Base-by-base conservation (phyloP, 2,113 vertebrate genomes). In the Cyphomyrus plagiostoma region DNA sequence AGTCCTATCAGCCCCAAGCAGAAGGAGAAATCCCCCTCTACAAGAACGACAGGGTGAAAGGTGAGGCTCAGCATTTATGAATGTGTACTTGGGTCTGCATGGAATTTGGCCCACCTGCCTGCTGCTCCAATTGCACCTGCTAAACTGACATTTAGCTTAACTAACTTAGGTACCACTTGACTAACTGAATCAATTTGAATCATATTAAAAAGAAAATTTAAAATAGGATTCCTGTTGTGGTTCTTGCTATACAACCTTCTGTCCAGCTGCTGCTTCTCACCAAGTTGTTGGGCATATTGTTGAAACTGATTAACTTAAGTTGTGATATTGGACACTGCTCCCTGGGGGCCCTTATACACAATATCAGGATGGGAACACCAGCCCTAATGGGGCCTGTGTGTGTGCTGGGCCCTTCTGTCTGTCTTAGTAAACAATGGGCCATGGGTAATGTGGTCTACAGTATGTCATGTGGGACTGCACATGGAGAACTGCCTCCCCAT, bases 31-130 rank as follows among this genome's bases (percentile, higher is more conserved):
- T 99, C 92, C 96, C 96, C 90, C 97, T 99, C 8, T 96, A 97
- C 94, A 98, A 98, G 45, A 96, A 97, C 0, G 98, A 99, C 74
- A 94, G 97, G 94, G 97, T 99, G 93, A 98, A 98, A 98, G 98
- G 98, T 99, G 89, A 95, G 97, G 30, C 19, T 87, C 15, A 42
- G 42, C 62, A 15, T 56, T 74, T n/a, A 39, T 46, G 15, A 15
- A n/a, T 23, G 19, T 84, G 82, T 48, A 10, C 82, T 1, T 8
- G 35, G 82, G 82, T 48, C 35, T 19, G 35, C 23, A 3, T 45
- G 82, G 15, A 23, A 42, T 46, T 35, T 48, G 82, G 35, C 13
- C 70, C 35, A 39, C 30, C 35, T 35, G 13, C 35, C 13, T 19
- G 70, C 15, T 39, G 15, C 30, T 39, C 6, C 46, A 85, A 1